Base-by-base conservation (phyloP, 2,888 invertebrate genomes). In the Apotomis turbidana region DNA sequence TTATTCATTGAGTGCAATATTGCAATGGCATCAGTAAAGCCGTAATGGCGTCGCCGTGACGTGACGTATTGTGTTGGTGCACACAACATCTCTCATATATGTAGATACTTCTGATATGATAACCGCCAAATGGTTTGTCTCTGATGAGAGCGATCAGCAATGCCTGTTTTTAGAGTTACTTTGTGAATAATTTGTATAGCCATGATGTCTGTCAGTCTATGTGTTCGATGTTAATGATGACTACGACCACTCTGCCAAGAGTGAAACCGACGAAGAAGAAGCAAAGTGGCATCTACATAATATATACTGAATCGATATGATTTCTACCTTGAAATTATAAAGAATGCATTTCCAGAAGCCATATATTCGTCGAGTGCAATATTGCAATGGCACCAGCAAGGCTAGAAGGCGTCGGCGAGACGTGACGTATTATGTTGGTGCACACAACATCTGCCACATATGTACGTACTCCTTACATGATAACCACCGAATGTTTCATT, bases 401-500 rank as follows among this genome's bases (percentile, higher is more conserved):
- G 79, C 80, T 82, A 80, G 80, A 81, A 75, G 80, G 79, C 71
- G 74, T 77, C 10, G 2, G 6, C 12, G 49, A 77, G 27, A 83
- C 84, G 86, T 88, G 86, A 87, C 84, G 83, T 85, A 87, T 87
- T 86, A 86, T 85, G 82, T 82, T 78, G 79, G 79, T 80, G 79
- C 78, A 77, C 80, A 80, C 78, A 78, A 78, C 78, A 79, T 80
- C 82, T 85, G 82, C 86, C 83, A 84, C 84, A 83, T 86, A 80
- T 83, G 83, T 27, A 27, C 82, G 27, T 81, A 80, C 81, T 79
- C 79, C 81, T 75, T 68, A 75, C 75, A 74, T 73, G 67, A 68
- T 36, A 55, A 71, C 67, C 61, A 10, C 49, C 41, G 61, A 57
- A 61, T 52, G 52, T 64, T 64, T 70, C 51, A 70, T 52, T 46